Conservation (phyloP, 2,113 vertebrate species). For the Pedionomus torquatus region DNA sequence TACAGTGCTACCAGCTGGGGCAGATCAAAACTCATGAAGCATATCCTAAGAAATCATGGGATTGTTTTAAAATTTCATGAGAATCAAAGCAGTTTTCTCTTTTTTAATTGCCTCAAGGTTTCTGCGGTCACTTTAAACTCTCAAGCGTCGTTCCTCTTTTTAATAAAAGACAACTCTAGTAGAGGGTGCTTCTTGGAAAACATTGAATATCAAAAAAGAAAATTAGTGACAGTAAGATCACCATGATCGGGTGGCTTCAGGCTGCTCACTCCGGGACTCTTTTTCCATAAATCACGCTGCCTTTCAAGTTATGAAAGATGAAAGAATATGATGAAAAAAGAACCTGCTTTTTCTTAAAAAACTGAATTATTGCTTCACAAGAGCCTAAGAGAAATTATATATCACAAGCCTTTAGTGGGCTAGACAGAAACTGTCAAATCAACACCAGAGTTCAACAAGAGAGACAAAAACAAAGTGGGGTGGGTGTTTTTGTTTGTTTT, state of each 20-base stretch:
- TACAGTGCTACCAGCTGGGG: neutral
- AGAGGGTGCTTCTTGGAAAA: neutral
- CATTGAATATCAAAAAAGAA: neutral
- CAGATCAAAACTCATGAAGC: neutral
- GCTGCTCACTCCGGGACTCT: neutral
- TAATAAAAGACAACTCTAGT: neutral
- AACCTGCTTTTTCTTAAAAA: neutral
- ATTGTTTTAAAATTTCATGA: neutral
- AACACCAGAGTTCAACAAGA: neutral
- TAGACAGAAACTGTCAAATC: neutral
- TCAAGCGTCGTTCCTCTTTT: neutral
- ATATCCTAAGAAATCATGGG: neutral
- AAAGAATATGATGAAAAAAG: neutral
- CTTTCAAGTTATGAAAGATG: neutral
- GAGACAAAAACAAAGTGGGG: neutral
- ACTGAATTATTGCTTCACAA: neutral
- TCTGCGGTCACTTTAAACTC: neutral
- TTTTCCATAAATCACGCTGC: neutral
- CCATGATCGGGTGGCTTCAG: neutral
- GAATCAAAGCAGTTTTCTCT: neutral
- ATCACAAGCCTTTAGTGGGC: neutral
- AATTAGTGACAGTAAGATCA: neutral
- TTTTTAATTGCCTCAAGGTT: neutral
- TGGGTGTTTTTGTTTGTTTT: neutral
- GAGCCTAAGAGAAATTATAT: neutral